Evolutionary conservation across 1,140 invertebrate genomes (phyloP).

Genomic region (Pygmarrhopalites habei): DNA sequence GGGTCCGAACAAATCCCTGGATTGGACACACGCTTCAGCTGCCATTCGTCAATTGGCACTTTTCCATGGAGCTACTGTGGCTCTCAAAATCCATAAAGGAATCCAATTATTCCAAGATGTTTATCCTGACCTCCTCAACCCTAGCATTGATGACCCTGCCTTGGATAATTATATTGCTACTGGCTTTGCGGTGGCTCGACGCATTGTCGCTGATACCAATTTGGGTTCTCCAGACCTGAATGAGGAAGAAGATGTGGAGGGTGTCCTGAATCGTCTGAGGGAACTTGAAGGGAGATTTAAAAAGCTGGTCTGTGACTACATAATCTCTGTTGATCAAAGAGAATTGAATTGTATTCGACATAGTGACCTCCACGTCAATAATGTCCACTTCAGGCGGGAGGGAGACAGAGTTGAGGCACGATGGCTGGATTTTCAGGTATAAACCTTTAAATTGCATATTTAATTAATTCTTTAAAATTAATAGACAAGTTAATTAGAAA

Average conservation of each 20-base stretch:
- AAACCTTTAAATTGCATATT: too few relatives aligned
- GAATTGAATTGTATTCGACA: conserved; percentile 11
- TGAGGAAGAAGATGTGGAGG: neutral
- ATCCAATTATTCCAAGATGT: neutral
- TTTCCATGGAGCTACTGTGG: conserved; percentile 6
- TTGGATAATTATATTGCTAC: conserved; percentile 5
- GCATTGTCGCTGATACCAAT: neutral
- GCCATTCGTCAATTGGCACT: conserved; percentile 11
- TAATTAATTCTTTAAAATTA: too few relatives aligned
- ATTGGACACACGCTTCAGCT: neutral
- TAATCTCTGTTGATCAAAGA: neutral
- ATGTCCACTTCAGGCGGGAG: neutral
- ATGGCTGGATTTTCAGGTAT: conserved; percentile 22
- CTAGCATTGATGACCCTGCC: neutral
- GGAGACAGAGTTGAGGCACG: neutral
- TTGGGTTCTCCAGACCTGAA: too few relatives aligned
- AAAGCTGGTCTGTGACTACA: neutral
- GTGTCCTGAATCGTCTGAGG: conserved; percentile 7
- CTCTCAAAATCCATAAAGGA: neutral
- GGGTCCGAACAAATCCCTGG: neutral
- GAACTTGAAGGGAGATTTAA: neutral
- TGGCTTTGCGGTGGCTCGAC: neutral
- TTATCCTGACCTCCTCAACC: conserved; percentile 8
- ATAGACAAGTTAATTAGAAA: too few relatives aligned
- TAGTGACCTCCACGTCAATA: conserved; percentile 12